These are phyloP conservation scores for Helicorthomorpha holstii DNA, from an alignment of 1,140 invertebrate genomes.

Conservation along the genomic window DNA sequence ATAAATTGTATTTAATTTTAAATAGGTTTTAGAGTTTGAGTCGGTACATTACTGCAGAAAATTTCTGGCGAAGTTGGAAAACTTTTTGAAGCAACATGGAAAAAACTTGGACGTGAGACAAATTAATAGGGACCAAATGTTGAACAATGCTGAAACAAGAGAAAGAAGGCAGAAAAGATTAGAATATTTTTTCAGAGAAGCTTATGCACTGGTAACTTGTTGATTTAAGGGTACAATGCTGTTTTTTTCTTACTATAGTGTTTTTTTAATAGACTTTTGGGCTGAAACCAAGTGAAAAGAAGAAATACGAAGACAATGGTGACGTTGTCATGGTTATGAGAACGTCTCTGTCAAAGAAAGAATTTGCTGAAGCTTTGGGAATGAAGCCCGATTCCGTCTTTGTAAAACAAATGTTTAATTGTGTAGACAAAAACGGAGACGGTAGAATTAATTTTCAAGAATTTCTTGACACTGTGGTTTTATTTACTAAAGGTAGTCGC, in stretches of 20 bases:
- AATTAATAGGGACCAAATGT: conserved; percentile 61
- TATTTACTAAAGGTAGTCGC: conserved; percentile 35
- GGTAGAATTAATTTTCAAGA: conserved; percentile 94
- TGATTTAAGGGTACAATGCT: background rate
- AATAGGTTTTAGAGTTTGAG: conserved; percentile 68
- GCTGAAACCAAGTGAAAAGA: conserved; percentile 41
- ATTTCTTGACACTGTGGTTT: conserved; percentile 86
- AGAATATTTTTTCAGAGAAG: conserved; percentile 96
- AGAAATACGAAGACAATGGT: conserved; percentile 47
- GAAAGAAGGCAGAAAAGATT: conserved; percentile 81
- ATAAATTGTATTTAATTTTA: conserved; percentile 10
- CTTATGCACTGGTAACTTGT: conserved; percentile 57
- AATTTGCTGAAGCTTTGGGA: conserved; percentile 92
- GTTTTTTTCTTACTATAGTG: background rate
- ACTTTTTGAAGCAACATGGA: conserved; percentile 62
- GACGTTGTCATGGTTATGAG: conserved; percentile 83
- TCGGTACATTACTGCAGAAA: conserved; percentile 59
- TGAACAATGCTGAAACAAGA: conserved; percentile 86
- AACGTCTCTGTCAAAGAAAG: conserved; percentile 78
- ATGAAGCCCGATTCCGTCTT: conserved; percentile 94
- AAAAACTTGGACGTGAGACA: conserved; percentile 51
- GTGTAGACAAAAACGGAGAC: conserved; percentile 91
- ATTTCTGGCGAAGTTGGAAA: conserved; percentile 77
- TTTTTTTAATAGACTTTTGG: conserved; percentile 47
- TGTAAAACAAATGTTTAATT: conserved; percentile 97